These are phyloP conservation scores for Suillia variegata DNA, from an alignment of 2,888 invertebrate genomes.

Conservation along the genomic window DNA sequence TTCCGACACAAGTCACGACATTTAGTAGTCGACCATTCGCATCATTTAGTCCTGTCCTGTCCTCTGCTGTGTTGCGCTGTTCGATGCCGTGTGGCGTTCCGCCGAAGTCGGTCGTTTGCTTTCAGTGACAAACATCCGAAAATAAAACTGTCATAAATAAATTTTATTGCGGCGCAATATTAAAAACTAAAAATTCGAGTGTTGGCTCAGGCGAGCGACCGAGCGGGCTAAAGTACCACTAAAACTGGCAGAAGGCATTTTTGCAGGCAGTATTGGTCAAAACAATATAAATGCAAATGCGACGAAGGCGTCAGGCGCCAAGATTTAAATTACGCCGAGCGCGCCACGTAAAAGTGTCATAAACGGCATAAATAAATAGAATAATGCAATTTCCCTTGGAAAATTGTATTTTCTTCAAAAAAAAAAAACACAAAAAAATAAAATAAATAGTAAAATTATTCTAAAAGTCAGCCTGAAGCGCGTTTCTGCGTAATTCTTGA, in stretches of 20 bases:
- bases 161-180: not conserved
- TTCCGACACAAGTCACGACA: too few species aligned
- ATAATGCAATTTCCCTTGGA: constrained; percentile 6
- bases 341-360: not conserved
- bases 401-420: not conserved
- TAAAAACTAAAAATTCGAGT: not conserved
- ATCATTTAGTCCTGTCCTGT: too few species aligned
- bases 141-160: not conserved
- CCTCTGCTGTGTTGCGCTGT: too few species aligned
- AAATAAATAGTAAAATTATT: too few species aligned
- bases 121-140: too few species aligned
- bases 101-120: too few species aligned
- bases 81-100: too few species aligned
- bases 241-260: not conserved
- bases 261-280: constrained; percentile 9
- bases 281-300: constrained; percentile 16
- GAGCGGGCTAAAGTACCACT: too few species aligned
- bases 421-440: not conserved
- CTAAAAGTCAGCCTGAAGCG: too few species aligned
- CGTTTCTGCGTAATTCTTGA: not conserved
- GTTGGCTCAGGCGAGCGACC: not conserved
- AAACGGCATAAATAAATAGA: constrained; percentile 3
- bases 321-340: not conserved
- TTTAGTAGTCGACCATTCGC: too few species aligned
- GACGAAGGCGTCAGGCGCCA: too few species aligned